Evolutionary conservation across 35 echinoderm and acorn worm genomes (phyloP), one percentile per base, ranked within the genome.

Genomic region (Heliocidaris erythrogramma): DNA sequence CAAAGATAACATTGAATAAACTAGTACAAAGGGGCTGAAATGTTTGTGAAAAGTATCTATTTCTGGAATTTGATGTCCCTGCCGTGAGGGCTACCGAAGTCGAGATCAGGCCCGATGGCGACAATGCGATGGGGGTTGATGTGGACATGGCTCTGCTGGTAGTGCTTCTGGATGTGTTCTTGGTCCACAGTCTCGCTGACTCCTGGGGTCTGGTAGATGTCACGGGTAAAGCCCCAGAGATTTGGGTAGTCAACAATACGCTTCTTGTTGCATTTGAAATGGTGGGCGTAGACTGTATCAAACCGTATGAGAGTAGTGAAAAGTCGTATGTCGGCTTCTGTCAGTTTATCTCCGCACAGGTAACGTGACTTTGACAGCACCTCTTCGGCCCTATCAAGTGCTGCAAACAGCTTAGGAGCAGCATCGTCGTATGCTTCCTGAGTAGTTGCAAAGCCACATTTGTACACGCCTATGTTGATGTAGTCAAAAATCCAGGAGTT

Each of bases 251-350:
- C 97, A 52, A 98, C 85, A 6, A 98, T 96, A 9, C 97, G 95
- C 90, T 98, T 98, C 97, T 98, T 98, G 97, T 98, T 98, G 49
- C 97, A 98, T 95, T 98, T 98, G 86, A 98, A 98, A 32, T 98
- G 97, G 48, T 96, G 96, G 21, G 94, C 95, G 86, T 98, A 98
- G 69, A 98, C 97, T 0, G 93, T 96, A 85, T 98, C 97, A 91
- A 98, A 98, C 18, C 97, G 92, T 7, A 97, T 59, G 18, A 98
- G 94, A 31, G 97, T 98, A 2, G 97, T 98, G 48, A 97, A 93
- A 47, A 98, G 90, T 47, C 97, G 93, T 0, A 98, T 86, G 91
- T 98, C 97, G 21, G 97, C 97, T 94, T 98, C 97, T 85, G 97
- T 98, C 3, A 98, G n/a, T 48, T 85, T 78, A 60, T 95, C 85